Percentiles rank a stretch among this genome's conserved stretches.
These are phyloP conservation scores for Omphaloscelis lunosa DNA, from an alignment of 2,888 invertebrate species.

Conservation along the genomic window DNA sequence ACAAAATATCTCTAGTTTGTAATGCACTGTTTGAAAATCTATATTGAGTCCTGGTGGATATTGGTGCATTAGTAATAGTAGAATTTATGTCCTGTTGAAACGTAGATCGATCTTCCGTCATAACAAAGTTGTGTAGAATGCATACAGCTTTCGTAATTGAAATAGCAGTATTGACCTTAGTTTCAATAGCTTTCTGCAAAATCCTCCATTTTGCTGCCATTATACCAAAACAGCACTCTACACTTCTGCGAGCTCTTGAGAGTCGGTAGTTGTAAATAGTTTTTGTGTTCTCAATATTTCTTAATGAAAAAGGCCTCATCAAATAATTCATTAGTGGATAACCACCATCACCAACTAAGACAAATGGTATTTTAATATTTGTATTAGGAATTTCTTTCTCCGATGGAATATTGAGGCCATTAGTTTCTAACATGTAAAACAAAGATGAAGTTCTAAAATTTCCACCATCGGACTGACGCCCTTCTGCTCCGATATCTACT, in stretches of 20 bases:
- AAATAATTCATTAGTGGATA: too few relatives aligned
- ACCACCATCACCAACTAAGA: too few relatives aligned
- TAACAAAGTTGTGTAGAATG: too few relatives aligned
- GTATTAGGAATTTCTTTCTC: too few relatives aligned
- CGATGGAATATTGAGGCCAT: too few relatives aligned
- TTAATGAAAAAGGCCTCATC: slow-evolving; percentile 13
- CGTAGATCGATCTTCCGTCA: slow-evolving; percentile 18
- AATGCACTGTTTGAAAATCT: slow-evolving; percentile 48
- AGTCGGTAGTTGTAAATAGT: slow-evolving; percentile 54
- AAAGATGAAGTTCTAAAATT: too few relatives aligned
- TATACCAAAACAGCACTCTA: slow-evolving; percentile 55
- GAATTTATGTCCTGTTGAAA: slow-evolving; percentile 46
- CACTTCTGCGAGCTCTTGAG: slow-evolving; percentile 47
- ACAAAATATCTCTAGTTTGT: too few relatives aligned
- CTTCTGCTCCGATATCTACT: too few relatives aligned
- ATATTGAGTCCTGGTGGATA: slow-evolving; percentile 45
- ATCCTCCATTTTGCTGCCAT: slow-evolving; percentile 53
- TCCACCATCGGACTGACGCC: too few relatives aligned
- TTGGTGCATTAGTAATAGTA: slow-evolving; percentile 45
- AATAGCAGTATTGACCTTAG: slow-evolving; percentile 2
- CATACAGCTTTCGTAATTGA: too few relatives aligned
- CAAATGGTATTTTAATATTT: too few relatives aligned
- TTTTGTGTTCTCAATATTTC: slow-evolving; percentile 47
- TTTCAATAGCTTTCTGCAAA: slow-evolving; percentile 47
- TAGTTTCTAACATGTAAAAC: too few relatives aligned